Base-by-base conservation (phyloP, 2,113 vertebrate genomes). In the Cacatua alba region DNA sequence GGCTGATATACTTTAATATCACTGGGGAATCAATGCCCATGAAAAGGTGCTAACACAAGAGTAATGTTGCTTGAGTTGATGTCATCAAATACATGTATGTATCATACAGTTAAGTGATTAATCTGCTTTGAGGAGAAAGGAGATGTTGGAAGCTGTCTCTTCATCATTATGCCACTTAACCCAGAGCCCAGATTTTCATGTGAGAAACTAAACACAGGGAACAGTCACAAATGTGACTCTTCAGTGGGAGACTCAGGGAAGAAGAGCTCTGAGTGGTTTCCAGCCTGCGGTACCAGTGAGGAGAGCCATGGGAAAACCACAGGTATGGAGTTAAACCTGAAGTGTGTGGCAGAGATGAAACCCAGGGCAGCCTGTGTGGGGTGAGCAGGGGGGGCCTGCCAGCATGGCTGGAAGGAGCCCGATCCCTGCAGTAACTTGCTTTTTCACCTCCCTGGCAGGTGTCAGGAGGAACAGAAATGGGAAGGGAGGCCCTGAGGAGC, bases 281-380 rank as follows among this genome's bases (percentile, higher is more conserved):
- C 43, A 92, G 48, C 26, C 48, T 21, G 63, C 17, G 4, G 70
- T 19, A 82, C 77, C 43, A 18, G 48, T 2, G 3, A 82, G 31
- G 18, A 69, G 35, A 55, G 21, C 14, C 69, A 24, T 10, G 23
- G 26, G 35, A 28, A 82, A 59, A 39, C 43, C 55, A 44, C 37
- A 39, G 51, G 44, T n/a, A 59, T 10, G 44, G 70, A 82, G 19
- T 19, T 65, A 77, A 44, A 64, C 28, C 37, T n/a, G 8, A 70
- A 44, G 16, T 1, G 9, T 19, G 37, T n/a, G 37, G 9, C 44
- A 35, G 51, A 71, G 35, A 25, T 12, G 43, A 78, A 33, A 78
- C 8, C 8, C 1, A 1, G 71, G 55, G 44, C 70, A 59, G 64
- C 11, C 49, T 25, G 41, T 1, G 0, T 0, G 7, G 33, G 37